Percentiles rank a stretch among this genome's conserved stretches.
phyloP scores from a whole-genome alignment of 2,113 vertebrate species.

The Sisor rabdophorus region DNA sequence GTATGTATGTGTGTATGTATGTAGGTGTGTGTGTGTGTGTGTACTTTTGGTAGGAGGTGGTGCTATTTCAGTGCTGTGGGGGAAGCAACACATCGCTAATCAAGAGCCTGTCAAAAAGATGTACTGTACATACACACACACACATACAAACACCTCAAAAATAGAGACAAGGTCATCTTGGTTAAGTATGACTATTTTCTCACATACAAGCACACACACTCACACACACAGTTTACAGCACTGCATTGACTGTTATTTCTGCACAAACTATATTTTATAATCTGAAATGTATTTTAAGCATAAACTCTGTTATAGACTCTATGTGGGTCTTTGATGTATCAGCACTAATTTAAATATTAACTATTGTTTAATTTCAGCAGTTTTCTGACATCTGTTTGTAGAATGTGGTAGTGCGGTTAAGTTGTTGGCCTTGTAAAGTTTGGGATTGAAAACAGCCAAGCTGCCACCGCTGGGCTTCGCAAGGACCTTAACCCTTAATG shows the following conservation, averaged over 20 bases:
- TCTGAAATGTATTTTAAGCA: not conserved
- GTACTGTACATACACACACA: not conserved
- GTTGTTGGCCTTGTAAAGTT: too few species aligned
- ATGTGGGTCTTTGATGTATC: too few species aligned
- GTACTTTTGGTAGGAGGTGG: constrained; percentile 16
- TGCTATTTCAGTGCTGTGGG: constrained; percentile 29
- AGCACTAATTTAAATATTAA: too few species aligned
- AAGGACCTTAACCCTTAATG: too few species aligned
- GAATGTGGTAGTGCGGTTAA: too few species aligned
- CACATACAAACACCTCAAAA: not conserved
- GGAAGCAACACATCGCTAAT: constrained; percentile 13
- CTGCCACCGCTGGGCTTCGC: too few species aligned
- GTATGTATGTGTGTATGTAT: not conserved
- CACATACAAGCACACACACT: not conserved
- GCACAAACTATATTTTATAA: not conserved
- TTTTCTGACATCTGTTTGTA: not conserved
- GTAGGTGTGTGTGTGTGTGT: constrained; percentile 1
- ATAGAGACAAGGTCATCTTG: not conserved
- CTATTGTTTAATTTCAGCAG: not conserved
- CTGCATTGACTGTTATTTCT: not conserved
- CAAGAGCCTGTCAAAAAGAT: constrained; percentile 19
- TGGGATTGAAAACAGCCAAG: too few species aligned
- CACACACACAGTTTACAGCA: not conserved
- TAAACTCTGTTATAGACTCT: not conserved
- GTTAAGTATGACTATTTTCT: not conserved